phyloP scores from a whole-genome alignment of 2,113 vertebrate species.

The Anarhynchus alexandrinus region DNA sequence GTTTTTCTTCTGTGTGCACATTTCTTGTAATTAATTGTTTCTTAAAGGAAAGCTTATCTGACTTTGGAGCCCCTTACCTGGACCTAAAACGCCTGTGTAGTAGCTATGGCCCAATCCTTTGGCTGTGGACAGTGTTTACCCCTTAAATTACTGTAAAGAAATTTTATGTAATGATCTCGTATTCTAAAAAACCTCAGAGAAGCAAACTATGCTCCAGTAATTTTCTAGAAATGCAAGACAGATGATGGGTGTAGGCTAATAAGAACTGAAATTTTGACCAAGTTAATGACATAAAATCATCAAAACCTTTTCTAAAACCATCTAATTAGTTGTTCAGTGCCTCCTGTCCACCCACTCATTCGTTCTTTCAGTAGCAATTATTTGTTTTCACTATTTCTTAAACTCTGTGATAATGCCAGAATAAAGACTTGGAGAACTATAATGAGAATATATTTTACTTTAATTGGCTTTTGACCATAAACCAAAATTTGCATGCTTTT shows the following conservation, averaged over 20 bases:
- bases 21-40: not conserved
- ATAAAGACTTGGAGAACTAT: not conserved
- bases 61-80: not conserved
- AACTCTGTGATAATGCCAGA: not conserved
- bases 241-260: not conserved
- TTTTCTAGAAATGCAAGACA: not conserved
- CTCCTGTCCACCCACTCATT: not conserved
- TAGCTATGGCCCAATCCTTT: not conserved
- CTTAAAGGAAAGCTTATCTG: not conserved
- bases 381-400: not conserved
- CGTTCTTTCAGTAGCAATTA: not conserved
- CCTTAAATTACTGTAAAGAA: not conserved
- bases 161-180: not conserved
- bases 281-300: not conserved
- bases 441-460: not conserved
- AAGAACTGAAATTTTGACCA: not conserved
- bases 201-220: not conserved
- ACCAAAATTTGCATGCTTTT: not conserved
- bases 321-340: not conserved
- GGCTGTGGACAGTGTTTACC: not conserved
- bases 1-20: not conserved
- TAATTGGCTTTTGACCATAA: not conserved
- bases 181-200: not conserved
- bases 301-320: not conserved
- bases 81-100: not conserved